phyloP scores from a whole-genome alignment of 2,797 vertebrate genomes.

The Gadopsis marmoratus region DNA sequence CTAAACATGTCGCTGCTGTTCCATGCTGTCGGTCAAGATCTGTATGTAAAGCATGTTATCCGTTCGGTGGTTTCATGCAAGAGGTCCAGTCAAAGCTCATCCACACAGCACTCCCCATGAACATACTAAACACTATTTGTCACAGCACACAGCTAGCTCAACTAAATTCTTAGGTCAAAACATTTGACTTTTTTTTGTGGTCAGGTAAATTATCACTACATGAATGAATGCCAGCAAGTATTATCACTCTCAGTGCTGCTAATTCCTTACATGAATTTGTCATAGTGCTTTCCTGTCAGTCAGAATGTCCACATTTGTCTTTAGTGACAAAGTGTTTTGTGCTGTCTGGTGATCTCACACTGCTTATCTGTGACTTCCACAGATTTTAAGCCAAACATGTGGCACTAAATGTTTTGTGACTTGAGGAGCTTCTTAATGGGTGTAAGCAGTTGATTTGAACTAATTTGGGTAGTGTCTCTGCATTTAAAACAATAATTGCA shows the following conservation, averaged over 20 bases:
- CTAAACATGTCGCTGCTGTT: background rate
- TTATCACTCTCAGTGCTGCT: slow-evolving; percentile 69
- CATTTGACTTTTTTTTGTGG: slow-evolving; percentile 10
- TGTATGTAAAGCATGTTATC: slow-evolving; percentile 47
- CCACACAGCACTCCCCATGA: slow-evolving; percentile 8
- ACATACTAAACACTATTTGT: slow-evolving; percentile 36
- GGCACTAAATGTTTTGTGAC: slow-evolving; percentile 55
- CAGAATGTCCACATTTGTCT: slow-evolving; percentile 37
- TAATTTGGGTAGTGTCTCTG: slow-evolving; percentile 33
- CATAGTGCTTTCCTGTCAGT: slow-evolving; percentile 52
- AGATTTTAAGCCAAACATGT: slow-evolving; percentile 20
- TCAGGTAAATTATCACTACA: slow-evolving; percentile 65
- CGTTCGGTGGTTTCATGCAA: slow-evolving; percentile 15
- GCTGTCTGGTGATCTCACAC: slow-evolving; percentile 27
- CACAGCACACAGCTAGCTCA: slow-evolving; percentile 12
- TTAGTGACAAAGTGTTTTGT: slow-evolving; percentile 36
- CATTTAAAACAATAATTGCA: slow-evolving; percentile 33
- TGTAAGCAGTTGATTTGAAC: slow-evolving; percentile 62
- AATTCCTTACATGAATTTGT: slow-evolving; percentile 36
- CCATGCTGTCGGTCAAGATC: slow-evolving; percentile 20
- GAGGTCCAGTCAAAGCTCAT: slow-evolving; percentile 15
- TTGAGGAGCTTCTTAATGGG: slow-evolving; percentile 59
- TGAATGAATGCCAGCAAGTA: slow-evolving; percentile 75
- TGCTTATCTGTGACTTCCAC: slow-evolving; percentile 32
- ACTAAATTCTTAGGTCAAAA: slow-evolving; percentile 24